phyloP scores from a whole-genome alignment of 2,113 vertebrate genomes.

The Sander vitreus region DNA sequence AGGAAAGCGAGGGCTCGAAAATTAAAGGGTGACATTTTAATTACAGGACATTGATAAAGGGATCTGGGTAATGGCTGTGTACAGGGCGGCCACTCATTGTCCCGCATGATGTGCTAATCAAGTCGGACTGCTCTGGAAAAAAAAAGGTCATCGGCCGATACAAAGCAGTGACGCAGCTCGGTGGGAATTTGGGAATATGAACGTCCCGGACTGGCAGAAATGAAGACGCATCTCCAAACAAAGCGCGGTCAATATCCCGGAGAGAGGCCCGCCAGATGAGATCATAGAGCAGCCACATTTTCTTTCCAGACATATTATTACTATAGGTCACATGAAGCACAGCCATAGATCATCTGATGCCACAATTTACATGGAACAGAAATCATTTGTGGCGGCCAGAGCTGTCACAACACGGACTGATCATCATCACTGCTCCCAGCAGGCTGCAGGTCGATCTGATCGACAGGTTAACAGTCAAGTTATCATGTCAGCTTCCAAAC shows the following conservation, averaged over 20 bases:
- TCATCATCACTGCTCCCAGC: neutral
- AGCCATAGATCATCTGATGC: constrained; percentile 68
- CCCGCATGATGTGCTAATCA: constrained; percentile 79
- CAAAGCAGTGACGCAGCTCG: constrained; percentile 53
- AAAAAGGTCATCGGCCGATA: constrained; percentile 70
- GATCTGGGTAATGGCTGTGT: constrained; percentile 82
- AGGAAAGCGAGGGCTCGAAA: constrained; percentile 86
- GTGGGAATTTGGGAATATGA: constrained; percentile 72
- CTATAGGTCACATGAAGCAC: constrained; percentile 69
- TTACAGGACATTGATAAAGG: constrained; percentile 95
- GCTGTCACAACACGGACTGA: constrained; percentile 7
- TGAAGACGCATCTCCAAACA: constrained; percentile 82
- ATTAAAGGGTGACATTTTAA: constrained; percentile 97
- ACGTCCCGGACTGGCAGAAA: constrained; percentile 54
- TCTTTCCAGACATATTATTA: constrained; percentile 69
- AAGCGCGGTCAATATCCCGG: constrained; percentile 78
- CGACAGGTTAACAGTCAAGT: neutral
- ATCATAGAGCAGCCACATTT: constrained; percentile 61
- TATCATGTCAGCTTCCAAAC: neutral
- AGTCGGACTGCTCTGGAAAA: constrained; percentile 70
- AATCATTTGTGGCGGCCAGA: constrained; percentile 31
- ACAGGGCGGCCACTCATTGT: constrained; percentile 77
- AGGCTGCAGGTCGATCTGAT: constrained; percentile 18
- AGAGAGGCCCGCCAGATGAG: constrained; percentile 63
- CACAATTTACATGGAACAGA: constrained; percentile 46